Base-by-base conservation (phyloP, 2,888 invertebrate genomes). In the Ernsta delagoae region DNA sequence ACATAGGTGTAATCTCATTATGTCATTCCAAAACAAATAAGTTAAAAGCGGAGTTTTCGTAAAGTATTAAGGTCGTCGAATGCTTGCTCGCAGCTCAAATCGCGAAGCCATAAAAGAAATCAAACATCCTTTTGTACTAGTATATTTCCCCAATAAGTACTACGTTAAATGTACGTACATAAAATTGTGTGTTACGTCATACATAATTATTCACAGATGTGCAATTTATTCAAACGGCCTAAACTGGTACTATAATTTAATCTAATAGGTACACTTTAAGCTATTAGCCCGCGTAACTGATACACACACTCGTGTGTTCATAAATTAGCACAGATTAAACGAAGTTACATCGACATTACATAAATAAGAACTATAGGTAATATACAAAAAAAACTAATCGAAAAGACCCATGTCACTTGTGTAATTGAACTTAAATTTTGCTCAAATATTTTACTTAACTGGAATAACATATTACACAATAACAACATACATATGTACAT, bases 211-310 rank as follows among this genome's bases (percentile, higher is more conserved):
- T 59, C 65, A 59, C 65, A 65, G 48, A 50, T 24, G 50, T 39
- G 39, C 50, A 59, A 65, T 65, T 50, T 48, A 65, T 65, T 59
- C 39, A 59, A 59, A 65, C 34, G 16, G 50, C 50, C 24, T 50
- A 48, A 65, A 50, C 48, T 65, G 48, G 50, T 50, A 50, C 39
- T 50, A 41, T 41, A 50, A 65, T 65, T 59, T 39, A 36, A 57
- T 59, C 57, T 45, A 50, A 45, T 65, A 39, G 4, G 16, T 53
- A 50, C 41, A 59, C 8, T 24, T 34, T 59, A 36, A 41, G 39
- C 41, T 65, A 50, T 39, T 41, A 65, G 59, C 5, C 39, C 8
- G 48, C n/a, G 36, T 65, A 8, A 16, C 9, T n/a, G 12, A 65
- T 41, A 59, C 50, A 24, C 16, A 43, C 24, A 11, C 9, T 43